Conservation (phyloP, 2,113 vertebrate species). For the Lichenostomus cassidix region DNA sequence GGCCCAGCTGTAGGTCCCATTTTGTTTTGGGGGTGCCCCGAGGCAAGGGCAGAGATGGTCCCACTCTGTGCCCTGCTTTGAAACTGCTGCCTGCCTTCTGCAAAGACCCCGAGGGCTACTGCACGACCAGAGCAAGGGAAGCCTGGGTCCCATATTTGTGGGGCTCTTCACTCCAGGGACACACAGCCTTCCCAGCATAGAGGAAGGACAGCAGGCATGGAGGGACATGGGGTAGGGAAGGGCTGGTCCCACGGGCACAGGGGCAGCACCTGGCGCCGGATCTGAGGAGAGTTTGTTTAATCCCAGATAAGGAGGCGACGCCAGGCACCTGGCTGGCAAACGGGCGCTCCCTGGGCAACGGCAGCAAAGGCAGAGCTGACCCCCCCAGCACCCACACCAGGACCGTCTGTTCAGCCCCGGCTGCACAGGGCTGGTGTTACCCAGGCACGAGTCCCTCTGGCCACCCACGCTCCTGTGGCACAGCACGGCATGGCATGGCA, state of each 20-base stretch:
- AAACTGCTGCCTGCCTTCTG: neutral
- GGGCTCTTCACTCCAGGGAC: neutral
- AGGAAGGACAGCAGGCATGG: neutral
- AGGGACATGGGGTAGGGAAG: accelerated
- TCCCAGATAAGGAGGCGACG: neutral
- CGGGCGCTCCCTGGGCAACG: neutral
- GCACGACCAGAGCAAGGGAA: accelerated
- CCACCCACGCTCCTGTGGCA: neutral
- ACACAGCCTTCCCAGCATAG: neutral
- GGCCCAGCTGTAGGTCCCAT: accelerated
- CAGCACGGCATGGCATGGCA: neutral
- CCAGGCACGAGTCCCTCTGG: neutral
- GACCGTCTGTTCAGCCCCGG: accelerated
- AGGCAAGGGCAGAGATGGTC: neutral
- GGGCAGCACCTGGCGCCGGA: neutral
- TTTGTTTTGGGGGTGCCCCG: neutral
- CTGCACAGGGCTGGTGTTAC: neutral
- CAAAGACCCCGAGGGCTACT: neutral
- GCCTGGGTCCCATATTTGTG: neutral
- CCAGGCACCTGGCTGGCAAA: constrained; percentile 31
- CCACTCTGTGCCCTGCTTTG: neutral
- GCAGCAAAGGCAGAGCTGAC: neutral
- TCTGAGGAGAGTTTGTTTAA: constrained; percentile 30
- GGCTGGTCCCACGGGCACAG: neutral
- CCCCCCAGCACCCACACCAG: neutral